Evolutionary conservation across 2,888 invertebrate genomes (phyloP).

Genomic region (Stictocephala bisonia): DNA sequence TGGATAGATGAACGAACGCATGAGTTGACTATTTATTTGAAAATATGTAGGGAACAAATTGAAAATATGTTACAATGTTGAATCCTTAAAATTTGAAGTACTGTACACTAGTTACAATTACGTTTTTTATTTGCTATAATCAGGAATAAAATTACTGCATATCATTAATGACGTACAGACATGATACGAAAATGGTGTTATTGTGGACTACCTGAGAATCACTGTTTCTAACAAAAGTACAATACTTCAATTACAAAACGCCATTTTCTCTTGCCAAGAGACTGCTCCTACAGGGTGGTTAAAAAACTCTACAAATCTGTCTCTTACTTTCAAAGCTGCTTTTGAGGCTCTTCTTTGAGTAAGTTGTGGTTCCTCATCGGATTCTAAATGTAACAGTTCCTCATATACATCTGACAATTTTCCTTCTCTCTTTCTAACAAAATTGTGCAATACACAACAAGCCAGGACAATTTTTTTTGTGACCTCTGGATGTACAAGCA

Average conservation of each 20-base stretch:
- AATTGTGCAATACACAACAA: constrained; percentile 43
- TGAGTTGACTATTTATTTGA: no score
- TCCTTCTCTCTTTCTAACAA: constrained; percentile 46
- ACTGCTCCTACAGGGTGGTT: constrained; percentile 12
- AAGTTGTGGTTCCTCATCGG: constrained; percentile 34
- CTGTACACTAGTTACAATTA: no score
- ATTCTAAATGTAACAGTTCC: constrained; percentile 33
- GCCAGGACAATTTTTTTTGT: constrained; percentile 39
- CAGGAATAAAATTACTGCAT: no score
- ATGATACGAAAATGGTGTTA: no score
- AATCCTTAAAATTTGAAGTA: no score
- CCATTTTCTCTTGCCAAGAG: constrained; percentile 32
- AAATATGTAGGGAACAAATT: no score
- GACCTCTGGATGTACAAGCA: constrained; percentile 35
- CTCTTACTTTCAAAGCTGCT: constrained; percentile 26
- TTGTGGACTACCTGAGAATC: no score
- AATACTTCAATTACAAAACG: constrained; percentile 27
- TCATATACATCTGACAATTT: constrained; percentile 40
- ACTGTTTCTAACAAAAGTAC: no score
- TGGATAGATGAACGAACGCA: no score
- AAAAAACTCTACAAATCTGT: constrained; percentile 16
- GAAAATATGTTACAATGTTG: no score
- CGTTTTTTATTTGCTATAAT: no score
- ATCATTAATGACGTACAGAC: no score
- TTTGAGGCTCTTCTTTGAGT: constrained; percentile 39